Conservation (phyloP, 2,888 invertebrate genomes). For the Drosophila colorata region DNA sequence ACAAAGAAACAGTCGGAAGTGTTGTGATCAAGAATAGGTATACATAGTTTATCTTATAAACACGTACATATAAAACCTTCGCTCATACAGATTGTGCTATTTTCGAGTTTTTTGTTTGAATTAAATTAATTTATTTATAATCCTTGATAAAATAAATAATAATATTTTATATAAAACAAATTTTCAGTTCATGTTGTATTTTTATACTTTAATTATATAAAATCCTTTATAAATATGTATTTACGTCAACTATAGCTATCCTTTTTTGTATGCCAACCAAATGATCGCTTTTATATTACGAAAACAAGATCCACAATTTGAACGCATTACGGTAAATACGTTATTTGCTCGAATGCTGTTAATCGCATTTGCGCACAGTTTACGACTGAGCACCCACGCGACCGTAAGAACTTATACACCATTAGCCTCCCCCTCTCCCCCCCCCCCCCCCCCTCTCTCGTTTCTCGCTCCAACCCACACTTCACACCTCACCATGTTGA, state of each 20-base stretch:
- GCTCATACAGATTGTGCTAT: no score
- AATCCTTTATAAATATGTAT: no score
- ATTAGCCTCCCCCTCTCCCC: not conserved
- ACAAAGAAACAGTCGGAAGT: no score
- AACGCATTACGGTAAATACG: constrained; percentile 19
- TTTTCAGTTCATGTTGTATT: no score
- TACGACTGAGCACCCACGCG: constrained; percentile 34
- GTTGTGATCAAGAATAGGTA: no score
- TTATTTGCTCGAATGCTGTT: constrained; percentile 30
- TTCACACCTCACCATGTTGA: constrained; percentile 22
- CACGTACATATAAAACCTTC: no score
- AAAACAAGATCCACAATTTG: constrained; percentile 17
- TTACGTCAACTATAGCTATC: not conserved
- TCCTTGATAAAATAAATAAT: no score
- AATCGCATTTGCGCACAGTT: constrained; percentile 28
- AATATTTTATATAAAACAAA: no score
- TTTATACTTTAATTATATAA: no score
- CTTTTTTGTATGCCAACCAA: not conserved
- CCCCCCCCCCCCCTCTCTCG: not conserved
- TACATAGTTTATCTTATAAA: no score
- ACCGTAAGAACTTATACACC: constrained; percentile 12
- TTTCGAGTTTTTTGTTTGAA: no score
- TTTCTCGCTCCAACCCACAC: not conserved
- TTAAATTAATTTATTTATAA: no score
- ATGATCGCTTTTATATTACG: not conserved